phyloP scores from a whole-genome alignment of 1,140 invertebrate genomes.

The Bursaphelenchus mucronatus region DNA sequence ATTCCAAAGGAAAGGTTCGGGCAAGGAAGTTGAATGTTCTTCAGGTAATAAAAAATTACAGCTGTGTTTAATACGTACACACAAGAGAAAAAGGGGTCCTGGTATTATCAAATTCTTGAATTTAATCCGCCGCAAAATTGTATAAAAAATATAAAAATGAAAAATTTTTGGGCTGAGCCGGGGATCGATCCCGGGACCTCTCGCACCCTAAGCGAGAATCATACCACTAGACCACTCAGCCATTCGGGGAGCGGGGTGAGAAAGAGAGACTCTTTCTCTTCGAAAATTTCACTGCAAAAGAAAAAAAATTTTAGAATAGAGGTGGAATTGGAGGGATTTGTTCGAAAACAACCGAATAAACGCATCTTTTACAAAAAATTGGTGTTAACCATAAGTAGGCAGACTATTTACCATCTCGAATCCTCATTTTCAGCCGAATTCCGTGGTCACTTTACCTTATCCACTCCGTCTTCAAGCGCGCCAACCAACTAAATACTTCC shows the following conservation, averaged over 20 bases:
- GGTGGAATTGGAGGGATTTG: too few species aligned
- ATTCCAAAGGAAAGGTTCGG: constrained; percentile 88
- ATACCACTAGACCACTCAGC: constrained; percentile 1
- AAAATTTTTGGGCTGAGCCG: background rate
- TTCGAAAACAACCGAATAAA: too few species aligned
- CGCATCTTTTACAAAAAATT: too few species aligned
- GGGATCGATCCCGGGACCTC: constrained; percentile 4
- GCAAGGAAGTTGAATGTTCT: constrained; percentile 90
- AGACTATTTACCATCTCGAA: too few species aligned
- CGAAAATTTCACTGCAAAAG: too few species aligned
- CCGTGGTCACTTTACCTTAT: constrained; percentile 52
- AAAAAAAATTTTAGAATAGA: too few species aligned
- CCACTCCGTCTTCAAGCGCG: constrained; percentile 51
- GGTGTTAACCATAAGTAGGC: too few species aligned
- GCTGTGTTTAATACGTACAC: constrained; percentile 1
- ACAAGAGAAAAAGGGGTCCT: too few species aligned
- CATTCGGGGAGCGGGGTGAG: background rate
- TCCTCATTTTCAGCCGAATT: constrained; percentile 45
- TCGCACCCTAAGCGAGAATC: background rate
- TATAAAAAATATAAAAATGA: too few species aligned
- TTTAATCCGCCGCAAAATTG: too few species aligned
- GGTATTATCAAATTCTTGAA: too few species aligned
- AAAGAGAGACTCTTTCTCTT: too few species aligned
- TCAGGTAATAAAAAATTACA: constrained; percentile 68
- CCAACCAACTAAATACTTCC: constrained; percentile 56